Conservation (phyloP, 2,888 invertebrate species). For the Pollenia labialis region DNA sequence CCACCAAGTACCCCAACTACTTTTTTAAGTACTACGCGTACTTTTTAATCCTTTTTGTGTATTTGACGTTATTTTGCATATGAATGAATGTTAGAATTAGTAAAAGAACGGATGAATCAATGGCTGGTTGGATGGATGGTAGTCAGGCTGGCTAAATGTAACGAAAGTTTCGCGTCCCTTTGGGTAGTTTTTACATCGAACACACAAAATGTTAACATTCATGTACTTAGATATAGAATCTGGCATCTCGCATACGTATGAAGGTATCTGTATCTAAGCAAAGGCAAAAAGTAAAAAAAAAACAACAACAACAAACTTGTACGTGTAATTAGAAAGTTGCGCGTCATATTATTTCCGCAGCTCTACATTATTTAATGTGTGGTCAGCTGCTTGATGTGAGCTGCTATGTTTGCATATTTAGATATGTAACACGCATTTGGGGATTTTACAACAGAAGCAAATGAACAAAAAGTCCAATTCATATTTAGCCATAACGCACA, state of each 20-base stretch:
- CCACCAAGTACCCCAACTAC: conserved; percentile 15
- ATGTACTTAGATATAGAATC: conserved; percentile 42
- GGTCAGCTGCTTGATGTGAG: conserved; percentile 57
- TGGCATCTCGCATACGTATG: not conserved
- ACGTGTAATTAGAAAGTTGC: conserved; percentile 72
- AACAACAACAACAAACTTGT: conserved; percentile 14
- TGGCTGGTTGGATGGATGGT: conserved; percentile 1
- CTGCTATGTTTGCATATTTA: not conserved
- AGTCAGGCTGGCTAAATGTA: not conserved
- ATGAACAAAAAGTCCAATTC: conserved; percentile 10
- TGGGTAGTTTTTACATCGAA: conserved; percentile 55
- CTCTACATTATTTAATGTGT: conserved; percentile 68
- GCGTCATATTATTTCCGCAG: conserved; percentile 70
- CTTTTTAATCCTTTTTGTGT: conserved; percentile 66
- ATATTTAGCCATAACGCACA: conserved; percentile 10
- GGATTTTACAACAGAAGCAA: conserved; percentile 47
- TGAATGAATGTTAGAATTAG: conserved; percentile 48
- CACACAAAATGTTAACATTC: conserved; percentile 9
- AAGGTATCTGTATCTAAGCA: conserved; percentile 57
- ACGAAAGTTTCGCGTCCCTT: conserved; percentile 68
- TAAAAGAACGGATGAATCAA: too few species aligned
- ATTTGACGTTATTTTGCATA: conserved; percentile 70
- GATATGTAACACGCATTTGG: conserved; percentile 54
- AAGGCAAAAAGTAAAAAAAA: not conserved
- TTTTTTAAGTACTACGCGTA: conserved; percentile 48